A percentile compares a stretch with the other conserved stretches of the same genome.
Conservation (phyloP, 2,797 vertebrate genomes). For the Coranthus polyacanthus region DNA sequence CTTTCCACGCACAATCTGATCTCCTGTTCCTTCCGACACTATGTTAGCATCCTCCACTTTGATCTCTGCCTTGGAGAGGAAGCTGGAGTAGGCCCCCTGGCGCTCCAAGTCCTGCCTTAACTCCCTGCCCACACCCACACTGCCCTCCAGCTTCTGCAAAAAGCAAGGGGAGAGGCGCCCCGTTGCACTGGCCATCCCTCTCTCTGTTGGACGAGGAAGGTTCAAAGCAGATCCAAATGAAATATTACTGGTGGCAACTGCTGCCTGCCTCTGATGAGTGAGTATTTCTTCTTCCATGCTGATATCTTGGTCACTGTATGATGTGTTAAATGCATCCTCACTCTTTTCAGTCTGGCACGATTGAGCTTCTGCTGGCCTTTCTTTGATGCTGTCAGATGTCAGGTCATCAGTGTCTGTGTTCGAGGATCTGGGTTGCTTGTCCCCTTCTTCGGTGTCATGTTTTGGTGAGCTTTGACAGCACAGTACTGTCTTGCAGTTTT, state of each 20-base stretch:
- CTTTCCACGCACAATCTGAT: slow-evolving; percentile 84
- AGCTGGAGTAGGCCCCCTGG: slow-evolving; percentile 83
- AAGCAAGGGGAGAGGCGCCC: slow-evolving; percentile 80
- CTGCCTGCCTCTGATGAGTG: not conserved
- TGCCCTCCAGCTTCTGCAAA: slow-evolving; percentile 81
- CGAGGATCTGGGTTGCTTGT: not conserved
- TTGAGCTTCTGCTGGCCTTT: slow-evolving; percentile 9
- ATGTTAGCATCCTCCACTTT: slow-evolving; percentile 88
- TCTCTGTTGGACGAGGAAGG: slow-evolving; percentile 60
- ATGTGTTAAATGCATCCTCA: slow-evolving; percentile 20
- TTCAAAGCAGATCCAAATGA: slow-evolving; percentile 67
- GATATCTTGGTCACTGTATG: slow-evolving; percentile 31
- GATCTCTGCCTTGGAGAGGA: slow-evolving; percentile 89
- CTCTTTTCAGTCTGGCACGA: slow-evolving; percentile 12
- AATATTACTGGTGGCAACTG: slow-evolving; percentile 47
- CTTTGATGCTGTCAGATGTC: slow-evolving; percentile 35
- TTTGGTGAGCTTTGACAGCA: slow-evolving; percentile 17
- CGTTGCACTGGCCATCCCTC: slow-evolving; percentile 49
- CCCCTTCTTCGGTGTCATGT: slow-evolving; percentile 13
- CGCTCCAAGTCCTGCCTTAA: slow-evolving; percentile 73
- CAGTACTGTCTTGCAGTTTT: slow-evolving; percentile 49
- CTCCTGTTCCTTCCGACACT: slow-evolving; percentile 58
- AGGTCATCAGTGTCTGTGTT: slow-evolving; percentile 23
- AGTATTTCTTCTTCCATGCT: slow-evolving; percentile 31
- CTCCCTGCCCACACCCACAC: slow-evolving; percentile 83